A percentile compares a stretch with the other conserved stretches of the same genome.
Conservation (phyloP, 2,888 invertebrate genomes). For the Cosmia trapezina region DNA sequence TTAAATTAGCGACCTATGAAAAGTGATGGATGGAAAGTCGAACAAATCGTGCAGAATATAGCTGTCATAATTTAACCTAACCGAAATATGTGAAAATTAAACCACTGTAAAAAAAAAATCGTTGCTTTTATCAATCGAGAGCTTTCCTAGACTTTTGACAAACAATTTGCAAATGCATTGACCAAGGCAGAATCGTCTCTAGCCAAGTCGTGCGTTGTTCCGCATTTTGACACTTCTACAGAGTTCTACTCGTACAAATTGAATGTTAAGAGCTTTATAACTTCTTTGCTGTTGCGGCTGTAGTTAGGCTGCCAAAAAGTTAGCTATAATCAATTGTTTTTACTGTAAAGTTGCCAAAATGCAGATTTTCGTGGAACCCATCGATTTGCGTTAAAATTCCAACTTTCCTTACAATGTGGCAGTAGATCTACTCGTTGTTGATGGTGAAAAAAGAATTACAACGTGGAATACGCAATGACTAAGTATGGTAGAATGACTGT, state of each 20-base stretch:
- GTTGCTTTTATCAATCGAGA: neutral
- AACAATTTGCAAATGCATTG: neutral
- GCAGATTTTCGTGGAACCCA: neutral
- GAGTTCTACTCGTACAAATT: constrained; percentile 7
- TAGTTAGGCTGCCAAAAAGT: constrained; percentile 29
- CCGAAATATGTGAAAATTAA: too few relatives aligned
- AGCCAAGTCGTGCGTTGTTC: constrained; percentile 11
- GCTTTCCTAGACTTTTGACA: neutral
- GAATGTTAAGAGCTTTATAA: constrained; percentile 34
- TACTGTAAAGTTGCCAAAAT: constrained; percentile 30
- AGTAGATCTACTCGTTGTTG: too few relatives aligned
- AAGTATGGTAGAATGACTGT: too few relatives aligned
- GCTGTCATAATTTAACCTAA: too few relatives aligned
- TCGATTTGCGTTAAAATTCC: neutral
- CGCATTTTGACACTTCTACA: constrained; percentile 47
- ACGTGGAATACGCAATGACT: too few relatives aligned
- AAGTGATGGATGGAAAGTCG: too few relatives aligned
- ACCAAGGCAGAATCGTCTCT: neutral
- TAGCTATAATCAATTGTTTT: neutral
- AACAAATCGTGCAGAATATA: too few relatives aligned
- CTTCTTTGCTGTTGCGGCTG: constrained; percentile 26
- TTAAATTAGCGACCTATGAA: too few relatives aligned
- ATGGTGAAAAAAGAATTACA: too few relatives aligned
- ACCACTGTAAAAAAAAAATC: neutral
- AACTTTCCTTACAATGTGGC: neutral